Conservation (phyloP, 2,113 vertebrate species). For the Ardeotis arabs region DNA sequence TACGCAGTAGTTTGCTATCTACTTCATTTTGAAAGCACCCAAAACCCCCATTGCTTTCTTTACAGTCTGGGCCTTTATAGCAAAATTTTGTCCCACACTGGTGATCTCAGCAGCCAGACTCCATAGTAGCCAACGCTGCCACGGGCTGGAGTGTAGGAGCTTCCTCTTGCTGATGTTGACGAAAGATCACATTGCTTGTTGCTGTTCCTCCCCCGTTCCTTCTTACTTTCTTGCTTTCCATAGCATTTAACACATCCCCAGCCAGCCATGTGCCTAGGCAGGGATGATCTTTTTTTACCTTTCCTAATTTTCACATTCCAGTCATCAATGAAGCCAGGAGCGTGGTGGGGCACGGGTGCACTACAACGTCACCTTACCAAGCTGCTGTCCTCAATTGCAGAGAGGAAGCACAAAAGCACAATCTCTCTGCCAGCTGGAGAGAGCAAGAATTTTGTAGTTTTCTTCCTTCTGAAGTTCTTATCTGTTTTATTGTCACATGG, state of each 20-base stretch:
- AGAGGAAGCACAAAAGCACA: background rate
- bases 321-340: background rate
- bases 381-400: background rate
- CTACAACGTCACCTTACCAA: background rate
- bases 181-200: background rate
- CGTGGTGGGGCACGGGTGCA: accelerated
- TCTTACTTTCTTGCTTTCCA: background rate
- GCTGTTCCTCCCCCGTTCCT: background rate
- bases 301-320: background rate
- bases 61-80: background rate
- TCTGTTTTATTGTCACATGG: background rate
- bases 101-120: background rate
- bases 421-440: background rate
- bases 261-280: background rate
- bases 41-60: background rate
- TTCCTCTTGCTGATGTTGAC: background rate
- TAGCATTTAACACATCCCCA: background rate
- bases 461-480: background rate
- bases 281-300: background rate
- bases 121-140: background rate
- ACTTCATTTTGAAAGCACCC: background rate
- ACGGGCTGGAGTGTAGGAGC: background rate
- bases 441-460: background rate
- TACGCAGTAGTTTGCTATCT: background rate
- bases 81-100: background rate